A percentile compares a stretch with the other conserved stretches of the same genome.
Conservation (phyloP, 2,797 vertebrate species). For the Pterois miles region DNA sequence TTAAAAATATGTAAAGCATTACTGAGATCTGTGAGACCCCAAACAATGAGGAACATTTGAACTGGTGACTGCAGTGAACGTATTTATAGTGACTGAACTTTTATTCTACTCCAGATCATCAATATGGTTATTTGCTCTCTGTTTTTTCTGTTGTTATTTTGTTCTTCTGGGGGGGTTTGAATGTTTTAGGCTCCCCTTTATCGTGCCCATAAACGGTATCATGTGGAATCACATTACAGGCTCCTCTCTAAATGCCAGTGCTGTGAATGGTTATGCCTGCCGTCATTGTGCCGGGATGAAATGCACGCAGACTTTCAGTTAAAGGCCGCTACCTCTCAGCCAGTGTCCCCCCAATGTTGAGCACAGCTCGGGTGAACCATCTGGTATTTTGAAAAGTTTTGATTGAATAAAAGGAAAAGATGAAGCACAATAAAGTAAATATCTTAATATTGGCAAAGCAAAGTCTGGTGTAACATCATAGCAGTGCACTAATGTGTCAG, state of each 20-base stretch:
- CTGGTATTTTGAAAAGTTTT: slow-evolving; percentile 35
- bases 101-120: not conserved
- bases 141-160: not conserved
- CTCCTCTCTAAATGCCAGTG: slow-evolving; percentile 60
- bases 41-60: not conserved
- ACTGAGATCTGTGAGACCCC: not conserved
- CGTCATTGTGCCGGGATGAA: slow-evolving; percentile 21
- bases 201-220: slow-evolving; percentile 27
- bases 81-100: too few relatives aligned
- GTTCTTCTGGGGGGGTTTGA: not conserved
- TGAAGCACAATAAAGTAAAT: not conserved
- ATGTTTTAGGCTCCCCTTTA: slow-evolving; percentile 12
- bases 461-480: not conserved
- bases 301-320: slow-evolving; percentile 41
- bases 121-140: not conserved
- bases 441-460: not conserved
- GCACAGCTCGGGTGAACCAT: slow-evolving; percentile 19
- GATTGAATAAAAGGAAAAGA: not conserved
- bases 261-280: slow-evolving; percentile 25
- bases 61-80: not conserved
- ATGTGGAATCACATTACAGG: slow-evolving; percentile 44
- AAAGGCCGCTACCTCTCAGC: slow-evolving; percentile 59
- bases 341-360: slow-evolving; percentile 29
- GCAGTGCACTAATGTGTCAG: not conserved
- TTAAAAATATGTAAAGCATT: not conserved